Conservation (phyloP, 2,888 invertebrate species). For the Minunthozetes semirufus region DNA sequence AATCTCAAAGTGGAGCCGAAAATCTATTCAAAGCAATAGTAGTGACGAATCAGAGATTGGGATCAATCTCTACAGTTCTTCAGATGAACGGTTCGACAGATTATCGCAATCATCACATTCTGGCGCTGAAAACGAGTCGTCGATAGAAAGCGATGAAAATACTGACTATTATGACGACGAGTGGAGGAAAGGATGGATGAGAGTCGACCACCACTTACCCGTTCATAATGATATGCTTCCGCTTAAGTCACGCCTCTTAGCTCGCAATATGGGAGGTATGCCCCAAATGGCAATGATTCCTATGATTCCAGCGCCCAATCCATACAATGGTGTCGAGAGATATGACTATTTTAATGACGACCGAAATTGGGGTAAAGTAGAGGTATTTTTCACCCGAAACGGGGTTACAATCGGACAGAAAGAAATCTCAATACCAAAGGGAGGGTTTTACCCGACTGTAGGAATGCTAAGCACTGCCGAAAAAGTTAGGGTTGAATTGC, state of each 20-base stretch:
- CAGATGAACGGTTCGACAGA: slow-evolving; percentile 22
- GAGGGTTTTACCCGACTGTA: slow-evolving; percentile 54
- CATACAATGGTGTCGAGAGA: not conserved
- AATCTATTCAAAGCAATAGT: slow-evolving; percentile 16
- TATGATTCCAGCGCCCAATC: not conserved
- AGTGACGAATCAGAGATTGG: slow-evolving; percentile 20
- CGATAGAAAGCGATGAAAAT: slow-evolving; percentile 24
- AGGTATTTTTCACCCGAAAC: slow-evolving; percentile 55
- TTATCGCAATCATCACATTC: slow-evolving; percentile 30
- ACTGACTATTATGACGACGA: slow-evolving; percentile 17
- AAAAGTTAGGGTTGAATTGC: slow-evolving; percentile 53
- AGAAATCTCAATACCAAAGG: slow-evolving; percentile 52
- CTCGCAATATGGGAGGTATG: not conserved
- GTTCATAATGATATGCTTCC: slow-evolving; percentile 7
- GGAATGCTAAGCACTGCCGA: slow-evolving; percentile 55
- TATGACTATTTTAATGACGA: not conserved
- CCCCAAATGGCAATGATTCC: slow-evolving; percentile 3
- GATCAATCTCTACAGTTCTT: slow-evolving; percentile 24
- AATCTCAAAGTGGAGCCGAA: slow-evolving; percentile 31
- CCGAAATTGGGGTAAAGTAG: slow-evolving; percentile 37
- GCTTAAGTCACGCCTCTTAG: not conserved
- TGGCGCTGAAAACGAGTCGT: slow-evolving; percentile 23
- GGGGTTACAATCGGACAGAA: slow-evolving; percentile 52
- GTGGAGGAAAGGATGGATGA: slow-evolving; percentile 20
- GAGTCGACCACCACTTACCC: not conserved